Base-by-base conservation (phyloP, 2,797 vertebrate species). In the Lacerta bilineata region DNA sequence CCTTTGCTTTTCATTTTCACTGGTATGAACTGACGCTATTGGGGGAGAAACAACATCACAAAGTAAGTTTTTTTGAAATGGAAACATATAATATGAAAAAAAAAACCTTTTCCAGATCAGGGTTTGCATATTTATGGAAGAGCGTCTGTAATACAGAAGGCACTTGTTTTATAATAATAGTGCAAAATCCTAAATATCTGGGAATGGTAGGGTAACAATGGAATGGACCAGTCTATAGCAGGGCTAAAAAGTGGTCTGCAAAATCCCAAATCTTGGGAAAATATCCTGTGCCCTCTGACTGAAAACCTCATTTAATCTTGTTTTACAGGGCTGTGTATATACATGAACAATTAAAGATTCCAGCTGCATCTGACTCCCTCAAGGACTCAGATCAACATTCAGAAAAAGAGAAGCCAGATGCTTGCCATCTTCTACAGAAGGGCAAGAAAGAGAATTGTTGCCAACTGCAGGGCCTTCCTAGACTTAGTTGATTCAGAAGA, bases 11-110 rank as follows among this genome's bases (percentile, higher is more conserved):
- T 96, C 83, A 97, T 85, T 96, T 98, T 99, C 94, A 99, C 91
- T 0, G 98, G 98, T 93, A 99, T 98, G 95, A 98, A 99, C 94
- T 98, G 97, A 80, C 97, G 97, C 99, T 99, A 95, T 55, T n/a
- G 93, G 91, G 90, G 29, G 84, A 89, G 95, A 92, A 20, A 90
- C 39, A 94, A 92, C 79, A 23, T 23, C 25, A 83, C 64, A 83
- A 36, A 84, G 9, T 25, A 66, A 29, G n/a, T 27, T 68, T 80
- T 39, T 71, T 55, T 93, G 33, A 77, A 84, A 88, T 2, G n/a
- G 33, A 27, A 61, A 43, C 20, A 27, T 43, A 23, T 11, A 36
- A 79, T 61, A 13, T 11, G 9, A 5, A 41, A 41, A 76, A 76
- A 76, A 39, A 36, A 36, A 50, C 11, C 23, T 59, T 74, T n/a